Evolutionary conservation across 2,113 vertebrate species (phyloP), one percentile per base, ranked within the genome.

Genomic region (Notothenia coriiceps): DNA sequence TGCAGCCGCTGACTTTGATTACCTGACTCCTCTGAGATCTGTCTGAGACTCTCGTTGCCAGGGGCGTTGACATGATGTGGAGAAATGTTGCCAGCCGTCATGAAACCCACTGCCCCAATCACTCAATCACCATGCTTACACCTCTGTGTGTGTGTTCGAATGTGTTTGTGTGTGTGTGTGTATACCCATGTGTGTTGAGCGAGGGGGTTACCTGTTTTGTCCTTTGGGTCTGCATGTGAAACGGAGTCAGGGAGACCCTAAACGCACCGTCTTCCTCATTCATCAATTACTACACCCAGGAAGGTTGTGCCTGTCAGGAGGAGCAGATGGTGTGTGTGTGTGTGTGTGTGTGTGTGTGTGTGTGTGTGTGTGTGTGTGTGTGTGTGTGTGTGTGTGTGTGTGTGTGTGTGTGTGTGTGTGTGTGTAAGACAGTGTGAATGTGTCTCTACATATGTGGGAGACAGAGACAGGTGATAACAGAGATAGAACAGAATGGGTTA

Each of bases 41-140:
- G 82, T 87, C 61, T 66, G 68, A 57, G 72, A 77, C 77, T 71
- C 73, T 18, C 6, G 73, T 84, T 89, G 90, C 86, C 86, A 73
- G 69, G 54, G 80, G 82, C 81, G 74, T 81, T 83, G 87, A 91
- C 90, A 86, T 50, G 79, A 92, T 88, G 88, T 77, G 85, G 82
- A 87, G 74, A 92, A 92, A 89, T 92, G 86, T 87, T 90, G 71
- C 78, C 77, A 84, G 82, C 86, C 80, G 85, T 90, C 91, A 93
- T 68, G 87, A 92, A 87, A 81, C 87, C 85, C 43, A 74, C 77
- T 71, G 6, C 73, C 87, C 66, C 86, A 93, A 93, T 93, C 92
- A 91, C 89, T 87, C 93, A 91, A 74, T 93, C 86, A 87, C 82
- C 74, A 69, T 13, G 84, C 67, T 70, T 20, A 70, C 75, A 70